phyloP scores from a whole-genome alignment of 2,797 vertebrate genomes.

The Rhyacichthys aspro region DNA sequence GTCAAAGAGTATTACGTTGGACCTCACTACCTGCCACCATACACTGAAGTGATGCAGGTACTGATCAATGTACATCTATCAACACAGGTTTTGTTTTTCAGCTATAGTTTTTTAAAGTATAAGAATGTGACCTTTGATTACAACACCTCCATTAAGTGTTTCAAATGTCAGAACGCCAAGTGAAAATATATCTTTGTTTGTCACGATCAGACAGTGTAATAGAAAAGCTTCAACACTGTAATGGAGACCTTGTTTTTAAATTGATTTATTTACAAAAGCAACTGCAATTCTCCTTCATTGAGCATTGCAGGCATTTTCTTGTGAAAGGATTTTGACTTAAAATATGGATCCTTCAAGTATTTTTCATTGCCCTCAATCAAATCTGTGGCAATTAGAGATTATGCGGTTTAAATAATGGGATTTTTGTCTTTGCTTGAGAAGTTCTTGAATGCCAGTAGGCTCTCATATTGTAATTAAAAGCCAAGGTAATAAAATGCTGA shows the following conservation, averaged over 20 bases:
- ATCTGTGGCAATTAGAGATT: not conserved
- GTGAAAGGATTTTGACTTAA: too few relatives aligned
- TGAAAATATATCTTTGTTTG: constrained; percentile 34
- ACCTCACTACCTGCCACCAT: not conserved
- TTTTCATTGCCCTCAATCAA: too few relatives aligned
- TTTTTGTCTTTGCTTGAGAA: constrained; percentile 1
- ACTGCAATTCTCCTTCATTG: too few relatives aligned
- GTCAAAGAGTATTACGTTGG: constrained; percentile 25
- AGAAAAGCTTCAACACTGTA: constrained; percentile 24
- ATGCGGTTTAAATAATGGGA: constrained; percentile 4
- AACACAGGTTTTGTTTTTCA: constrained; percentile 10
- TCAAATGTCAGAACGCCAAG: constrained; percentile 52
- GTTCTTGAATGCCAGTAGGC: constrained; percentile 4
- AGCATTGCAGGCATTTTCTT: too few relatives aligned
- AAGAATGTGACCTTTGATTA: constrained; percentile 53
- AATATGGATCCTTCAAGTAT: too few relatives aligned
- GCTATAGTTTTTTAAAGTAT: constrained; percentile 36
- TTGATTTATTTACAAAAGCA: too few relatives aligned
- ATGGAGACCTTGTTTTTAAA: constrained; percentile 39
- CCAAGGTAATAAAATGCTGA: constrained; percentile 19
- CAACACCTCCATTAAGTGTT: constrained; percentile 42
- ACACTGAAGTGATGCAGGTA: constrained; percentile 24
- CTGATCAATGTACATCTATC: constrained; percentile 49
- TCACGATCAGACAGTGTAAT: constrained; percentile 26
- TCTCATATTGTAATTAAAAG: constrained; percentile 21